phyloP scores from a whole-genome alignment of 2,113 vertebrate species.

The Corythoichthys haematopterus region DNA sequence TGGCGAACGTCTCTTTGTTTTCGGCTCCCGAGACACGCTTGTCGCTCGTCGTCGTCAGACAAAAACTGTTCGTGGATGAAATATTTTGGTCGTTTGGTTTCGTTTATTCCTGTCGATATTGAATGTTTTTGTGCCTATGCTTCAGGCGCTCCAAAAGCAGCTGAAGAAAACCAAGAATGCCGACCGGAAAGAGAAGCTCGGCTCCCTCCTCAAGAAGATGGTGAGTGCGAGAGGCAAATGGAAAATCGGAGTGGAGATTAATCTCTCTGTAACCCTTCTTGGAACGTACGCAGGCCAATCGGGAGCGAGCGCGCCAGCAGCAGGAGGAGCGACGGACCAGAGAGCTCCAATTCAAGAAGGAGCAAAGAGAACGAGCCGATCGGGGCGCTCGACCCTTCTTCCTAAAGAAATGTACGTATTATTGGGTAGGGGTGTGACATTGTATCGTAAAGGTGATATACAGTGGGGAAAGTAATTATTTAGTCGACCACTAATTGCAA shows the following conservation, averaged over 20 bases:
- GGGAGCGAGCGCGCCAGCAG: slow-evolving; percentile 74
- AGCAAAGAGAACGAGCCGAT: slow-evolving; percentile 76
- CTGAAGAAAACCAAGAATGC: slow-evolving; percentile 52
- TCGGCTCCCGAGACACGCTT: too few species aligned
- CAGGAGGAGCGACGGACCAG: slow-evolving; percentile 73
- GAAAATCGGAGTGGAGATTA: neutral
- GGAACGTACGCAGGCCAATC: slow-evolving; percentile 75
- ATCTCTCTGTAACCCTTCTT: neutral
- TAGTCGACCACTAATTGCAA: too few species aligned
- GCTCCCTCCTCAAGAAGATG: slow-evolving; percentile 70
- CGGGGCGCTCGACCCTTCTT: slow-evolving; percentile 85
- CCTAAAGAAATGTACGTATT: slow-evolving; percentile 84
- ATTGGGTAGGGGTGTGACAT: too few species aligned
- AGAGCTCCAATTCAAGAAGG: slow-evolving; percentile 71
- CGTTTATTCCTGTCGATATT: too few species aligned
- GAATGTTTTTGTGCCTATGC: too few species aligned
- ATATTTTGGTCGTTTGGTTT: too few species aligned
- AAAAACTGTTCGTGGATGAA: too few species aligned
- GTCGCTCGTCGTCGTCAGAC: too few species aligned
- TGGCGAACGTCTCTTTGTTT: too few species aligned
- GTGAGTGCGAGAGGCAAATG: slow-evolving; percentile 27
- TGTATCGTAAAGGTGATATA: too few species aligned
- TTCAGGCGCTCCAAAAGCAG: slow-evolving; percentile 59
- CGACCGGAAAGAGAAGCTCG: slow-evolving; percentile 56
- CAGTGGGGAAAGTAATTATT: too few species aligned